A percentile compares a stretch with the other conserved stretches of the same genome.
Evolutionary conservation across 2,113 vertebrate genomes (phyloP).

Genomic region (Pionites leucogaster): DNA sequence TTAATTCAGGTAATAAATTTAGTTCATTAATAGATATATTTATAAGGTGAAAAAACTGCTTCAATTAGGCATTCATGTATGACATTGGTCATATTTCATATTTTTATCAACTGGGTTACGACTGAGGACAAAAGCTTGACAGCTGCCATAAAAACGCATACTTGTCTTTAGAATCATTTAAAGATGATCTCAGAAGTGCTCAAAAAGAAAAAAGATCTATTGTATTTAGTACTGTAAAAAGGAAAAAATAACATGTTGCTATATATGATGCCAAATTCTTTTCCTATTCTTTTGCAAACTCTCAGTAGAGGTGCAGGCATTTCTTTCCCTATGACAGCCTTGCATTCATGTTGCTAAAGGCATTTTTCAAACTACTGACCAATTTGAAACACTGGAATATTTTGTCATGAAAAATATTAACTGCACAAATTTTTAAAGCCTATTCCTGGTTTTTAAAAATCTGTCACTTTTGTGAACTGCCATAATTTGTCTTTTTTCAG

Average conservation of each 20-base stretch:
- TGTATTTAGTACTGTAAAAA: not conserved
- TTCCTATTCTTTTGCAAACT: not conserved
- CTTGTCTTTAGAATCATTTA: not conserved
- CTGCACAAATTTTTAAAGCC: not conserved
- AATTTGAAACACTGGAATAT: not conserved
- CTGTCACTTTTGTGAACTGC: not conserved
- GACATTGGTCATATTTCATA: not conserved
- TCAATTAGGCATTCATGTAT: not conserved
- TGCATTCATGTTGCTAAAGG: not conserved
- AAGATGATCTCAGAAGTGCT: not conserved
- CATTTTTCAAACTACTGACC: not conserved
- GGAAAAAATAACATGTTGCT: not conserved
- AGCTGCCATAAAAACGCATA: not conserved
- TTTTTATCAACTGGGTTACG: not conserved
- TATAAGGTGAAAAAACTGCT: not conserved
- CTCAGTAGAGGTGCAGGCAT: not conserved
- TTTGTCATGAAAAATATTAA: not conserved
- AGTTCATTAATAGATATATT: not conserved
- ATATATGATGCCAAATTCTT: not conserved
- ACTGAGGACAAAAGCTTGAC: not conserved
- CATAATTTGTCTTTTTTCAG: not conserved
- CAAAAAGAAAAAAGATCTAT: not conserved
- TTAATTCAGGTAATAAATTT: not conserved
- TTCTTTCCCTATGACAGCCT: not conserved
- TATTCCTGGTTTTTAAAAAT: not conserved